Evolutionary conservation across 1,140 invertebrate species (phyloP).

Genomic region (Aphelinus atriplicis): DNA sequence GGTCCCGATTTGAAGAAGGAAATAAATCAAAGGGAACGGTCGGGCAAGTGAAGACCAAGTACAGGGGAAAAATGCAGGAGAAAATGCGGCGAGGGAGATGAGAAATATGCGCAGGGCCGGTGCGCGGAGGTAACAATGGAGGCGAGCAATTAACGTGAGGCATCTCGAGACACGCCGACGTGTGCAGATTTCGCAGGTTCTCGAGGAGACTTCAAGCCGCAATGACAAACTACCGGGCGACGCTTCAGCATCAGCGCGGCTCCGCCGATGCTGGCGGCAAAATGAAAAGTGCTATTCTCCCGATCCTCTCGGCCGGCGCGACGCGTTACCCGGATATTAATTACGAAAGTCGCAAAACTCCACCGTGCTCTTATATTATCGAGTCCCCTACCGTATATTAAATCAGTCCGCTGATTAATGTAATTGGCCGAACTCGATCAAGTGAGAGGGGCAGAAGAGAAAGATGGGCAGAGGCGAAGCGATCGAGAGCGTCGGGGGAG

Average conservation of each 20-base stretch:
- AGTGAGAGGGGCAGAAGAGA: background rate
- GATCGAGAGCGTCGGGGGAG: background rate
- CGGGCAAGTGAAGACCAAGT: background rate
- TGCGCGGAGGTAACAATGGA: conserved; percentile 36
- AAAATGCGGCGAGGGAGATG: background rate
- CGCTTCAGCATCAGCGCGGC: background rate
- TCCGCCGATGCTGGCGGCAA: background rate
- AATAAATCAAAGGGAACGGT: background rate
- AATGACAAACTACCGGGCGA: conserved; percentile 3
- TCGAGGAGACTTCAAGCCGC: background rate
- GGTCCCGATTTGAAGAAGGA: no score
- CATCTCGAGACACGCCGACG: conserved; percentile 52
- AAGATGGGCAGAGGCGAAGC: background rate
- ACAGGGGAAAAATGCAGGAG: background rate
- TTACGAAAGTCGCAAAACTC: conserved; percentile 17
- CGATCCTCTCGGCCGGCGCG: no score
- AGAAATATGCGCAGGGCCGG: background rate
- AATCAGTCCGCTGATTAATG: conserved; percentile 14
- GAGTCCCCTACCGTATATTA: background rate
- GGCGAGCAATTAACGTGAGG: conserved; percentile 50
- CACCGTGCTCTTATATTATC: conserved; percentile 5
- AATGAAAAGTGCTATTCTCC: conserved; percentile 20
- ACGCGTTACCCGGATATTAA: conserved; percentile 15
- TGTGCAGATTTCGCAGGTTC: conserved; percentile 46
- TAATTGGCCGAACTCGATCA: conserved; percentile 12